Percentiles rank a stretch among this genome's conserved stretches.
phyloP scores from a whole-genome alignment of 2,113 vertebrate species.

The Actinemys pallida region DNA sequence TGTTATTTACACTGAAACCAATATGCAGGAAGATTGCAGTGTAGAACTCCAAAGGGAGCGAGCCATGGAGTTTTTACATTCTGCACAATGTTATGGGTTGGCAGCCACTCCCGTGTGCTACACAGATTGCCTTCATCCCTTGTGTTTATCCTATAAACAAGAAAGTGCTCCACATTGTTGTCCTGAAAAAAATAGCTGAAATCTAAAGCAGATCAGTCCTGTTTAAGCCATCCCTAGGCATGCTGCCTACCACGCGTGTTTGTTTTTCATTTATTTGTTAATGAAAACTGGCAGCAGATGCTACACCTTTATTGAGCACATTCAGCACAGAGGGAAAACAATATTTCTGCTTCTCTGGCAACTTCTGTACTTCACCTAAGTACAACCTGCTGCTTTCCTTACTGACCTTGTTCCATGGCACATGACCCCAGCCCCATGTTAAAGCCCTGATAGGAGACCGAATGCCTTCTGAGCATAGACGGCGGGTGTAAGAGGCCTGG shows the following conservation, averaged over 20 bases:
- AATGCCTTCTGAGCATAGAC: not conserved
- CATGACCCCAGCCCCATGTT: not conserved
- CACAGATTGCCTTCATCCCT: conserved; percentile 69
- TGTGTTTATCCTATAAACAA: conserved; percentile 85
- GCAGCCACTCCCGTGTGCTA: conserved; percentile 58
- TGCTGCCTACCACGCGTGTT: conserved; percentile 72
- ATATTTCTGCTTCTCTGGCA: conserved; percentile 59
- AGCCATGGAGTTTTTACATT: conserved; percentile 57
- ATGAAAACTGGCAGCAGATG: conserved; percentile 77
- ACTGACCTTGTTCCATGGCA: not conserved
- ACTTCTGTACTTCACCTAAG: conserved; percentile 41
- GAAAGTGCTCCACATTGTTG: conserved; percentile 76
- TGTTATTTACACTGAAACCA: conserved; percentile 66
- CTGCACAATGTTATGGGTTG: conserved; percentile 78
- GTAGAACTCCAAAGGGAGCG: conserved; percentile 25
- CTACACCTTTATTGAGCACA: conserved; percentile 58
- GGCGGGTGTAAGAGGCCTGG: too few species aligned
- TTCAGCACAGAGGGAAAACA: conserved; percentile 71
- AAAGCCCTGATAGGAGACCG: not conserved
- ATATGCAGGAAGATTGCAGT: conserved; percentile 27
- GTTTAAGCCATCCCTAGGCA: conserved; percentile 81
- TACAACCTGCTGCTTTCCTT: conserved; percentile 41
- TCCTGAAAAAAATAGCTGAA: conserved; percentile 79
- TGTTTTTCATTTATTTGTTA: conserved; percentile 80
- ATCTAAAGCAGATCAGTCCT: conserved; percentile 80